Base-by-base conservation (phyloP, 2,797 vertebrate genomes). In the Phoeniculus purpureus region DNA sequence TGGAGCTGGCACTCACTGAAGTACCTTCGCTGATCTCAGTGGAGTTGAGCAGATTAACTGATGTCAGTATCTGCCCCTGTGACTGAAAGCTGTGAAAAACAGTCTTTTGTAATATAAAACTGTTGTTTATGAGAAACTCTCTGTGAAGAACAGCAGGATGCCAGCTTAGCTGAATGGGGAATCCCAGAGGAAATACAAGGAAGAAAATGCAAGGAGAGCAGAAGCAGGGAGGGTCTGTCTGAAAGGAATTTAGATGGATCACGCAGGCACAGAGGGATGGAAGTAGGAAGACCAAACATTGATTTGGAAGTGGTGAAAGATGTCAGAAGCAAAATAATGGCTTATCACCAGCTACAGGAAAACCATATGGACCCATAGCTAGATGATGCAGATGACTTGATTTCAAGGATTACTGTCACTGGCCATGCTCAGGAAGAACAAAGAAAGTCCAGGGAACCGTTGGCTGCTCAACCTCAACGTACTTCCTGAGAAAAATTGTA, bases 41-140 rank as follows among this genome's bases (percentile, higher is more conserved):
- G 55, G 56, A 59, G 32, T 87, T 76, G 66, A 90, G 25, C 20
- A 68, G 74, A 52, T 86, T 80, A 83, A 89, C 27, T 26, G 12
- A 71, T 60, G 61, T 37, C 45, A 89, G 21, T 64, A 29, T 84
- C 75, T 82, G 74, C 56, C 56, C 29, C 51, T 34, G 25, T 37
- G 56, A 90, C 54, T 65, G 88, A 89, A 88, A 83, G 48, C 32
- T 92, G 58, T 72, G 93, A 85, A 93, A 90, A 90, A 72, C 34
- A 85, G 22, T 17, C 64, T 32, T 52, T 81, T 89, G 87, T 81
- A 91, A 52, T 32, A 77, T 31, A 78, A 91, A 94, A 61, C 45
- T 73, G 60, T 81, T 91, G 76, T 56, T 92, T 92, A 79, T 9
- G 17, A 87, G 60, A 88, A 88, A 75, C 11, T 78, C n/a, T 19